Base-by-base conservation (phyloP, 2,113 vertebrate genomes). In the Stegostoma tigrinum region DNA sequence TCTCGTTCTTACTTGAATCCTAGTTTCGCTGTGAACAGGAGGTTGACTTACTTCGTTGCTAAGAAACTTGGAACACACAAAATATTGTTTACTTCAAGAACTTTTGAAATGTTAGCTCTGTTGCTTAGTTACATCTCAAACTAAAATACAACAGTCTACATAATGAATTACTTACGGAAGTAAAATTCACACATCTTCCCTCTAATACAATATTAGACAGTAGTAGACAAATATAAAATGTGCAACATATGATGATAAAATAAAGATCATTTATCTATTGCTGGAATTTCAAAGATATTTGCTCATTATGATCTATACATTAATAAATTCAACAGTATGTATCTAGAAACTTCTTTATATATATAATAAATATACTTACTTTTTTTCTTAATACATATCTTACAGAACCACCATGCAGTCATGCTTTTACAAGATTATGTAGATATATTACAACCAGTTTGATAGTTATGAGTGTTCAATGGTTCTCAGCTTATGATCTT, bases 331-430 rank as follows among this genome's bases (percentile, higher is more conserved):
- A 14, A 64, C n/a, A 91, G 61, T 91, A 38, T 6, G 23, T 93
- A 67, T 93, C 23, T 93, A 66, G 38, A 83, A 42, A 93, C 66
- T 8, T 93, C 66, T 91, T 61, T 55, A 66, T 91, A 91, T 86
- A 85, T 85, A 45, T 80, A 85, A 61, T 61, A 61, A 48, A 86
- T 89, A 52, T 55, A 55, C 21, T 67, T 78, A 21, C 70, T 95
- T 95, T 87, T 64, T 96, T 66, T 96, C 96, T 93, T 90, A 96
- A 70, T 96, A 96, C 95, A 95, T 95, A 95, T 96, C 96, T 61
- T 96, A 97, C 42, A 96, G 96, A 96, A 95, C 72, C 96, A 93
- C 96, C 97, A 97, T 97, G 97, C 97, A 97, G 96, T 67, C 89
- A 93, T 93, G 89, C 89, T 66, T 67, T 66, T 66, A 93, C 61